Percentiles rank a stretch among this genome's conserved stretches.
Evolutionary conservation across 2,888 invertebrate genomes (phyloP).

Genomic region (Podotricha telesiphe): DNA sequence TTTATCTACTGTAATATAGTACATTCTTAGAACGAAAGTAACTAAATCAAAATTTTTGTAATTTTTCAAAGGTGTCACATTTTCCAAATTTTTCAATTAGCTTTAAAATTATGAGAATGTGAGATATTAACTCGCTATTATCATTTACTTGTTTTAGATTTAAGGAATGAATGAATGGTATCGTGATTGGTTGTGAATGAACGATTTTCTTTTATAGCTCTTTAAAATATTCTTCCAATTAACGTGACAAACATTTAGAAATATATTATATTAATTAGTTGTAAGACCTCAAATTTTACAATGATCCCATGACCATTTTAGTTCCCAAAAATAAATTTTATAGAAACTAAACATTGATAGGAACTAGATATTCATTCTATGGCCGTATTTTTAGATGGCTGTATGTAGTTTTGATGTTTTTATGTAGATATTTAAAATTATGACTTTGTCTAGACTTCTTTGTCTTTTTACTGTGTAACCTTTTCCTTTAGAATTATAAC

Average conservation of each 20-base stretch:
- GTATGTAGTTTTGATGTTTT: conserved; percentile 66
- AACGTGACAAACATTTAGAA: conserved; percentile 11
- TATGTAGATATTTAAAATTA: conserved; percentile 54
- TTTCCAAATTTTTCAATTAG: too few species aligned
- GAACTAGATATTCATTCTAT: conserved; percentile 28
- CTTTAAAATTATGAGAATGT: not conserved
- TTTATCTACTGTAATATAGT: not conserved
- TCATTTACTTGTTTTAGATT: not conserved
- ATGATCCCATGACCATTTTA: conserved; percentile 8
- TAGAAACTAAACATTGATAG: conserved; percentile 4
- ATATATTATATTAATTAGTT: not conserved
- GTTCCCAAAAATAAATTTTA: conserved; percentile 6
- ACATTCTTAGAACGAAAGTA: not conserved
- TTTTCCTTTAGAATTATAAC: not conserved
- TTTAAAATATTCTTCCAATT: conserved; percentile 7
- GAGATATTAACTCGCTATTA: not conserved
- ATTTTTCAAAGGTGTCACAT: too few species aligned
- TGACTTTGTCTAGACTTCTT: conserved; percentile 50
- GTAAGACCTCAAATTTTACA: not conserved
- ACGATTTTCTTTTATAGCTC: not conserved
- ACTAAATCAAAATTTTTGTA: too few species aligned
- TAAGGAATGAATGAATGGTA: not conserved
- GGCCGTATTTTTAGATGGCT: conserved; percentile 71
- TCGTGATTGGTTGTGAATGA: conserved; percentile 1
- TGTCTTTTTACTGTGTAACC: conserved; percentile 18